Evolutionary conservation across 35 echinoderm and acorn worm species (phyloP), one percentile per base, ranked within the genome.

Genomic region (Nesometra sesokonis): DNA sequence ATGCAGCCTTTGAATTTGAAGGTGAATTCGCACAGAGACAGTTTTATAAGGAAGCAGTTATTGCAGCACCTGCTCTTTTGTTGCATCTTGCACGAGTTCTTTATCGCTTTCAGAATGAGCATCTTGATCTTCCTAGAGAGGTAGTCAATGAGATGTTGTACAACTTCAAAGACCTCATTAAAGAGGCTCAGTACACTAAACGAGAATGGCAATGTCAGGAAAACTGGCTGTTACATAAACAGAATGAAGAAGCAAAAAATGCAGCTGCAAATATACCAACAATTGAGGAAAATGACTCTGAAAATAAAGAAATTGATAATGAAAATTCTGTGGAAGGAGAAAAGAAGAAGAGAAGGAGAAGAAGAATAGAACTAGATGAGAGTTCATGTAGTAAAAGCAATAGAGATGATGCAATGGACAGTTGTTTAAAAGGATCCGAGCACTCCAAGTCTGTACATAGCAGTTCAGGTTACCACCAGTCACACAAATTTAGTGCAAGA

Each of bases 151-250:
- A 84, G 13, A 57, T 99, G 11, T 77, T 87, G 32, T 78, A 90
- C 35, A 35, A 82, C 17, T 99, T 88, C 82, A 79, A 82, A 35
- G 90, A 92, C 32, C 52, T 99, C 13, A 90, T 86, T 15, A 35
- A 47, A 21, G 93, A 99, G 32, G 96, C 82, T 31, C 93, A 93
- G 88, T 94, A 90, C 81, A 81, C 83, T 29, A 78, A 47, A 29
- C 81, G 83, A 33, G 93, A 99, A 82, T 99, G 96, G 96, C 96
- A 99, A 36, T 94, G 96, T 84, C 88, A 79, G 23, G 96, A 97
- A 36, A 97, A 97, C 57, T 79, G 78, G 46, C 83, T 88, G 27
- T 43, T 89, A 32, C 85, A 99, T 35, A 86, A 88, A 17, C 86
- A 88, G 3, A 46, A 93, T 33, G 36, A 46, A 31, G 95, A 91